Evolutionary conservation across 2,888 invertebrate species (phyloP).

Genomic region (Eupsilia transversa): DNA sequence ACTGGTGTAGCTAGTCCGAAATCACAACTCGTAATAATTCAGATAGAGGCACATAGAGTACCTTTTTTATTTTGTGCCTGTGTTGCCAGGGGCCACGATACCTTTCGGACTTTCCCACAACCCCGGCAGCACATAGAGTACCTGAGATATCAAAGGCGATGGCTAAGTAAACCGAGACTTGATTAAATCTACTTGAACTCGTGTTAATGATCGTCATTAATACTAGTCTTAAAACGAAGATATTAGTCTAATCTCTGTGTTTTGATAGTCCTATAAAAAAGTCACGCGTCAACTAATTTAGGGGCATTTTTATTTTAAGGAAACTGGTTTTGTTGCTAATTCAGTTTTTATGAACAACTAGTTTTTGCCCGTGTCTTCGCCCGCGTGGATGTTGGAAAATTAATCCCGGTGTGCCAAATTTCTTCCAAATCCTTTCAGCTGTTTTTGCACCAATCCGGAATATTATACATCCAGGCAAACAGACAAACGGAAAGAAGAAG

Average conservation of each 20-base stretch:
- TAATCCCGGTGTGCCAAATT: no score
- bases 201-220: conserved; percentile 31
- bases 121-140: no score
- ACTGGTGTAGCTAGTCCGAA: background rate
- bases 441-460: no score
- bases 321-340: conserved; percentile 37
- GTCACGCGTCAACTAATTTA: conserved; percentile 19
- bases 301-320: conserved; percentile 12
- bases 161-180: background rate
- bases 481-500: no score
- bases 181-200: conserved; percentile 42
- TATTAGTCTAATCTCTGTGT: conserved; percentile 29
- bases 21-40: background rate
- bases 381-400: no score
- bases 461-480: no score
- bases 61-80: no score
- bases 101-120: no score
- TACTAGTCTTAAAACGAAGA: conserved; percentile 11
- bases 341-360: conserved; percentile 30
- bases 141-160: no score
- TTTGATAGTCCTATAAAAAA: conserved; percentile 47
- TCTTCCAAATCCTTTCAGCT: no score
- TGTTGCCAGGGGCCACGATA: no score
- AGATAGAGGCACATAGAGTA: background rate
- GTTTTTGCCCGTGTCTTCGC: no score